Evolutionary conservation across 2,797 vertebrate genomes (phyloP), one percentile per base, ranked within the genome.

Genomic region (Oreochromis mossambicus): DNA sequence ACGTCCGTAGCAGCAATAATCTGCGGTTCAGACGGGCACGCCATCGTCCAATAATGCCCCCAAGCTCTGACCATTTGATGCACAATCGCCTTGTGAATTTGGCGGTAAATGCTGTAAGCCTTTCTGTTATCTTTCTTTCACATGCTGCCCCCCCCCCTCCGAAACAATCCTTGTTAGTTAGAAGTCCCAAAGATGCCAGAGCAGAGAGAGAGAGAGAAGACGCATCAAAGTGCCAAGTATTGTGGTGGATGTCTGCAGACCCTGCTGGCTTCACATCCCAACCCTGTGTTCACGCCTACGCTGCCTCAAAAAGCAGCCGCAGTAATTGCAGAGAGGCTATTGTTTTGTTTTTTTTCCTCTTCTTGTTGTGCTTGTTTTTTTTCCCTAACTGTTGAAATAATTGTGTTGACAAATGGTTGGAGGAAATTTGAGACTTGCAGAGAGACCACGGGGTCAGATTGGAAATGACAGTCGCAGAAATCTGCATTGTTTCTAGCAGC

Each of bases 91-190:
- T 80, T 75, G 83, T 56, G 90, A 88, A 92, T 89, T 80, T 85
- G 89, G 54, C 21, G 82, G 89, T 90, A 87, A 93, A 91, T 84
- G 80, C 81, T 78, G 11, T 81, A 88, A 91, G 86, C 81, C 80
- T 83, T 86, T 88, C 43, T 87, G 73, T 91, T 93, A 93, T 94
- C 89, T 90, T 76, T 84, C 84, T 80, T 84, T 76, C 43, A 83
- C 92, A 93, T 88, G 92, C 88, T 51, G 78, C 78, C 81, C 6
- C 66, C 63, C 50, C 51, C 36, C 36, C 58, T 12, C 32, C 3
- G 19, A 87, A 88, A 86, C 12, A 51, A 43, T 85, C 78, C 84
- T 87, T 58, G 86, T 92, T 91, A 87, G 82, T 51, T 41, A 21
- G 32, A 84, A 83, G 83, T 89, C 91, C 85, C 87, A 83, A 77